Evolutionary conservation across 2,113 vertebrate species (phyloP), one percentile per base, ranked within the genome.

Genomic region (Coptodon rendalli): DNA sequence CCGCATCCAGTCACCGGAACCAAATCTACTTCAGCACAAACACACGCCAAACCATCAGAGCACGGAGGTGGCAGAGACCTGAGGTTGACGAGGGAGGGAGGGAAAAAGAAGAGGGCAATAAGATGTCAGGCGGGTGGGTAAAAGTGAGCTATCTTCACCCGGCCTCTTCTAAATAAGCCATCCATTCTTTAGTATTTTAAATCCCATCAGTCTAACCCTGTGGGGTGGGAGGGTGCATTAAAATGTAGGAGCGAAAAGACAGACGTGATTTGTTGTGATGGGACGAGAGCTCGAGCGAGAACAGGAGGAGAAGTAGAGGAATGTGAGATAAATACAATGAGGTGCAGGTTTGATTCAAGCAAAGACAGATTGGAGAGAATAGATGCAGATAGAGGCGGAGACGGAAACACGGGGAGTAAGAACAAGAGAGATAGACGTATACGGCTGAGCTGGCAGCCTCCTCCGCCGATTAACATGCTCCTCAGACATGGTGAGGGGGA

Each of bases 401-500:
- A 89, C 5, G 4, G 16, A 89, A 87, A 89, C 50, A 14, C 6
- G n/a, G n/a, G 88, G 57, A 82, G 86, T 16, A n/a, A 88, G 85
- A 92, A 83, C 63, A 56, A 80, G 81, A 61, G 48, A 86, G 88
- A 91, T 89, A 94, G 86, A 88, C 85, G 34, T 93, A 92, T 89
- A 85, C 52, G 87, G 86, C 86, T 80, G 90, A 86, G 91, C 90
- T 94, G 93, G 92, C 95, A 95, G 91, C 85, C 88, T 90, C 90
- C 84, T 52, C 63, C 9, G 6, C 91, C 94, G 95, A 96, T 96
- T 96, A 96, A 93, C 94, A 97, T 95, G 95, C 96, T 86, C 92
- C 93, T 96, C 94, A 96, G 93, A 91, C 90, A 90, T 80, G 81
- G 92, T 91, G 93, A 90, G 88, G 83, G 83, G 85, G 94, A 92